Evolutionary conservation across 2,888 invertebrate species (phyloP).

Genomic region (Palloptera scutellata): DNA sequence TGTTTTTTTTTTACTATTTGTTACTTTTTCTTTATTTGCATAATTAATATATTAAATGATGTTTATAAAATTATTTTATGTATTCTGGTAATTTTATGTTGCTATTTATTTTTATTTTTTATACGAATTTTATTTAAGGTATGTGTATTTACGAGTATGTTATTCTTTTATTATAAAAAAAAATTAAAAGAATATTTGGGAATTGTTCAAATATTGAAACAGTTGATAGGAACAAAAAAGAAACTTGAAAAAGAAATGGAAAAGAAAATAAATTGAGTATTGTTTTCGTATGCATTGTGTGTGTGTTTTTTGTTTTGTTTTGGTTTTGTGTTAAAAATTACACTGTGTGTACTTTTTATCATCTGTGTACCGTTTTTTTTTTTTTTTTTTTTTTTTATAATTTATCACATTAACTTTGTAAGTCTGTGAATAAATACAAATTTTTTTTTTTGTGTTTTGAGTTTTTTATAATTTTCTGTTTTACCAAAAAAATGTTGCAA

Average conservation of each 20-base stretch:
- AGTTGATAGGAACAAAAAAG: no score
- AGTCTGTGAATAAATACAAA: conserved; percentile 20
- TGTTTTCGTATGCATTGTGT: background rate
- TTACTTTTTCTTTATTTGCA: background rate
- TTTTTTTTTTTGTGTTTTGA: conserved; percentile 11
- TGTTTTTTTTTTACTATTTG: background rate
- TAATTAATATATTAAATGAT: background rate
- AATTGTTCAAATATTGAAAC: no score
- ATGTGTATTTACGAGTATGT: background rate
- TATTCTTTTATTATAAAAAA: background rate
- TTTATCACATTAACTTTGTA: conserved; percentile 23
- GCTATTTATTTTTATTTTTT: no score
- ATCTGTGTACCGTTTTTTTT: background rate
- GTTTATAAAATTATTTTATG: background rate
- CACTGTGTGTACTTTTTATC: background rate
- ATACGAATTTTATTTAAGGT: conserved; percentile 2
- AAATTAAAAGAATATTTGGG: no score
- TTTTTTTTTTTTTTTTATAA: conserved; percentile 1
- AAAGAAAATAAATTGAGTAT: background rate
- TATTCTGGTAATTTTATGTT: no score
- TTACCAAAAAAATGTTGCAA: conserved; percentile 14
- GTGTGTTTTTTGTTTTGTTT: background rate
- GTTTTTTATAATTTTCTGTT: conserved; percentile 20
- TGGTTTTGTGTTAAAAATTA: background rate
- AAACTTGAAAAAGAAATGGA: background rate